Base-by-base conservation (phyloP, 2,113 vertebrate species). In the Elachura formosa region DNA sequence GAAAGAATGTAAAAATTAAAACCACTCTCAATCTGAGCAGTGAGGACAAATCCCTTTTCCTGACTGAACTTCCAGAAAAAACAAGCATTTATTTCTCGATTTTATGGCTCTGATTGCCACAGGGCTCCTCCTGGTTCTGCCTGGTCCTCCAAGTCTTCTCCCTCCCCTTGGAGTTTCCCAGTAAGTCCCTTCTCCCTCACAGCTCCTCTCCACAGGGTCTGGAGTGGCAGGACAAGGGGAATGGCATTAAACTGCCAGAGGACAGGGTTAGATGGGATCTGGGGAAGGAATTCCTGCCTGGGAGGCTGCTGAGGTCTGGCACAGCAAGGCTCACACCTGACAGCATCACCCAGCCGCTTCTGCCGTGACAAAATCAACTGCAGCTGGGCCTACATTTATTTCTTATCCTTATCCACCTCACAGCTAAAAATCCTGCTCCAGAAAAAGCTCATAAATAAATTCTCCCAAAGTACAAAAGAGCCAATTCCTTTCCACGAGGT, bases 11-110 rank as follows among this genome's bases (percentile, higher is more conserved):
- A 11, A 14, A 67, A 54, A 52, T 25, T 12, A 23, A 62, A 38
- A 55, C 10, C 31, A 21, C 58, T 29, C 26, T 52, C 26, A 59
- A 6, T 8, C 31, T 23, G 24, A 54, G 10, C 6, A 26, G 13
- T 1, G 10, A 10, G 9, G 33, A 7, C 1, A 71, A 51, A 61
- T 12, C 13, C 26, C 11, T n/a, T 33, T 12, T 12, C 12, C 29
- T 15, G 41, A 36, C 3, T 11, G 29, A n/a, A 5, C 12, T 45
- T 52, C 4, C 31, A 43, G 15, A 20, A 43, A 34, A 34, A 80
- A 52, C 0, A n/a, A 25, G 33, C 2, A 2, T 23, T 45, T 49
- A 2, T n/a, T 55, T 56, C 0, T 1, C 3, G 9, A 0, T 21
- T 41, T 28, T 4, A 14, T 2, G n/a, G 20, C 17, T 26, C 33